Evolutionary conservation across 2,113 vertebrate genomes (phyloP).

Genomic region (Periophthalmodon schlosseri): DNA sequence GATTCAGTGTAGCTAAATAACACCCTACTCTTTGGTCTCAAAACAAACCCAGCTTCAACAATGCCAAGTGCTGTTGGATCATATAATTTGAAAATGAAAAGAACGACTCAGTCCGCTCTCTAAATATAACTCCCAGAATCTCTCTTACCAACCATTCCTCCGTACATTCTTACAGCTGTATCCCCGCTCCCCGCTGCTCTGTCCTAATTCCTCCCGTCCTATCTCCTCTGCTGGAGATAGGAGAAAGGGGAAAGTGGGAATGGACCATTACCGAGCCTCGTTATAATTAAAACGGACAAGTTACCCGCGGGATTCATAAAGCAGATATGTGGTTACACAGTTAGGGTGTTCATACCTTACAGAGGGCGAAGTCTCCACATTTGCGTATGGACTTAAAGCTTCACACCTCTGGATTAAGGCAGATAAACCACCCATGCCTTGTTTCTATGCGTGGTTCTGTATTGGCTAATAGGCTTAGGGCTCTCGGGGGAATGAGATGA

Average conservation of each 20-base stretch:
- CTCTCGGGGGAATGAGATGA: conserved; percentile 50
- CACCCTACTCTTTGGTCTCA: neutral
- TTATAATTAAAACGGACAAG: conserved; percentile 35
- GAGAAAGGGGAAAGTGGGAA: conserved; percentile 32
- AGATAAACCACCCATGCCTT: conserved; percentile 66
- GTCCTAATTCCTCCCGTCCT: conserved; percentile 31
- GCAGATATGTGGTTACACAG: conserved; percentile 5
- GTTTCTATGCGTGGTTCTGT: conserved; percentile 64
- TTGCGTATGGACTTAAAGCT: conserved; percentile 44
- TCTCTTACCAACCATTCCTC: neutral
- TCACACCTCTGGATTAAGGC: conserved; percentile 54
- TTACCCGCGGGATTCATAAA: conserved; percentile 21
- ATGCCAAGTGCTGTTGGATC: neutral
- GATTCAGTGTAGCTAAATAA: too few species aligned
- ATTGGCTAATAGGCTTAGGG: conserved; percentile 70
- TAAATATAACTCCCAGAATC: neutral
- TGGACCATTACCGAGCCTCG: conserved; percentile 24
- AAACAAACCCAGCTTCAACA: neutral
- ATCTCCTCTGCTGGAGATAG: conserved; percentile 35
- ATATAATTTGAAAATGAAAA: neutral
- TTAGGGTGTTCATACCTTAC: conserved; percentile 14
- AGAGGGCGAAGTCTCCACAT: neutral
- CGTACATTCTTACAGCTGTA: neutral
- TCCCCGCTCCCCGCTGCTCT: neutral
- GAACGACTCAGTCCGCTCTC: neutral